A percentile compares a stretch with the other conserved stretches of the same genome.
These are phyloP conservation scores for Rhinoderma darwinii DNA, from an alignment of 2,113 vertebrate species.

Conservation along the genomic window DNA sequence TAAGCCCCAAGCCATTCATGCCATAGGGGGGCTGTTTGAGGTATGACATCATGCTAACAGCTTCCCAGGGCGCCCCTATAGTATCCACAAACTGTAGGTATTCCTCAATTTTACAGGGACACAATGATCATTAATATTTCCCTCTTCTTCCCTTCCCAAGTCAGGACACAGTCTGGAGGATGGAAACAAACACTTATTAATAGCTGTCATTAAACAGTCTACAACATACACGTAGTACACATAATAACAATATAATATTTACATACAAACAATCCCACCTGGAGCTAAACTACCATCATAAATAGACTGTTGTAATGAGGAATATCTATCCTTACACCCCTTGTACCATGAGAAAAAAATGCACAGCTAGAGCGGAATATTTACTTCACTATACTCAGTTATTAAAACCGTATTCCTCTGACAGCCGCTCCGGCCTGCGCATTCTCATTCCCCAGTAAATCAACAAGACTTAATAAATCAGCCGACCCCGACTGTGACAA, in stretches of 20 bases:
- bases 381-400: too few species aligned
- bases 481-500: not conserved
- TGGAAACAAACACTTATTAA: not conserved
- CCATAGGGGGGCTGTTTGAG: slow-evolving; percentile 99
- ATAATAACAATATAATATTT: too few species aligned
- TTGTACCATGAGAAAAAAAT: not conserved
- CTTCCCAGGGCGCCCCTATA: slow-evolving; percentile 71
- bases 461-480: not conserved
- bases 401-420: too few species aligned
- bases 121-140: not conserved
- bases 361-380: not conserved
- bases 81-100: slow-evolving; percentile 64
- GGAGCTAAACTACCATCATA: too few species aligned
- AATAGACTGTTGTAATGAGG: too few species aligned
- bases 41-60: slow-evolving; percentile 99
- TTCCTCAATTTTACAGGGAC: not conserved
- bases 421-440: not conserved
- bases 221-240: too few species aligned
- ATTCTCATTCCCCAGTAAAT: not conserved
- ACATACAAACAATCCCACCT: too few species aligned
- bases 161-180: not conserved
- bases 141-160: not conserved
- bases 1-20: slow-evolving; percentile 97
- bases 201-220: too few species aligned
- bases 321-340: too few species aligned